Percentiles rank a stretch among this genome's conserved stretches.
Evolutionary conservation across 2,888 invertebrate species (phyloP).

Genomic region (Boloria selene): DNA sequence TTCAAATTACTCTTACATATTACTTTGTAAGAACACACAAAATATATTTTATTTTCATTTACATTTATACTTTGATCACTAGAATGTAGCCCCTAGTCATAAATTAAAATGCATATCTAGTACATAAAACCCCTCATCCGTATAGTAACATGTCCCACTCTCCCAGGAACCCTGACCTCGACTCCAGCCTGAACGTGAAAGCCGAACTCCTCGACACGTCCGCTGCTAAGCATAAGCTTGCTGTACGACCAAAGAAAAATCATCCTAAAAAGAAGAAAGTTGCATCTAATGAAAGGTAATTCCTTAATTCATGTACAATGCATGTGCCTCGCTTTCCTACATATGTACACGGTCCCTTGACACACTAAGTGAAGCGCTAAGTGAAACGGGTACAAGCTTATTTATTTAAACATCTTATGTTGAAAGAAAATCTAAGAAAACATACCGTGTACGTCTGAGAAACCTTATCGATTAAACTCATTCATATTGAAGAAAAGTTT

Average conservation of each 20-base stretch:
- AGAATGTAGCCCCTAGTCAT: not conserved
- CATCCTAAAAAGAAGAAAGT: conserved; percentile 68
- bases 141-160: conserved; percentile 51
- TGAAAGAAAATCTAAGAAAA: no score
- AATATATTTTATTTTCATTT: no score
- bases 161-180: conserved; percentile 80
- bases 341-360: not conserved
- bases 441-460: no score
- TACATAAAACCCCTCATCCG: conserved; percentile 31
- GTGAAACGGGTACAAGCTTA: not conserved
- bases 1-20: no score
- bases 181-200: conserved; percentile 84
- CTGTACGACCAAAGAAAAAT: conserved; percentile 87
- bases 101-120: not conserved
- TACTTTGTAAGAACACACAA: no score
- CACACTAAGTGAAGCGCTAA: not conserved
- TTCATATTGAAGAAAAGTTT: no score
- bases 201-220: conserved; percentile 85
- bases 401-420: no score
- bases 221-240: conserved; percentile 88
- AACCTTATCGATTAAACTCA: no score
- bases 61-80: no score
- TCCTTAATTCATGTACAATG: no score
- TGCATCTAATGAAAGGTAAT: conserved; percentile 45
- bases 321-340: not conserved